phyloP scores from a whole-genome alignment of 2,888 invertebrate species.

The Orthosia cruda region DNA sequence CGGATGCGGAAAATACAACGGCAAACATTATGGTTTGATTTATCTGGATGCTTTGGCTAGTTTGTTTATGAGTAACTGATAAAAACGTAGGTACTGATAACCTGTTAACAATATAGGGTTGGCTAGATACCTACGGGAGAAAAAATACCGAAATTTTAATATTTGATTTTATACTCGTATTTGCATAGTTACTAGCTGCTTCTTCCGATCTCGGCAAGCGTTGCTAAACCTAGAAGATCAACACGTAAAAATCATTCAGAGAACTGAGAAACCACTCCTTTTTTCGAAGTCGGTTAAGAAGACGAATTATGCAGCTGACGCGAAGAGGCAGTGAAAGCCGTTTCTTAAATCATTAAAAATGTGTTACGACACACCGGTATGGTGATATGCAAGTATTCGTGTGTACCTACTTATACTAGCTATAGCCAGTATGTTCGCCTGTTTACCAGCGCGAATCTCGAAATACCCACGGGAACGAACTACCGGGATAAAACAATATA shows the following conservation, averaged over 20 bases:
- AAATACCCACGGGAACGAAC: background rate
- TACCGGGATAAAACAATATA: no score
- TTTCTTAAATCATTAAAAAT: background rate
- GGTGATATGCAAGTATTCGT: background rate
- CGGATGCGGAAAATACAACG: conserved; percentile 4
- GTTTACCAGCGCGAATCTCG: no score
- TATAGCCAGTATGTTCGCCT: no score
- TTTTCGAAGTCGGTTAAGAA: no score
- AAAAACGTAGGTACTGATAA: background rate
- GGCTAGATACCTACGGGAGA: background rate
- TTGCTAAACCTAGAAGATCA: no score
- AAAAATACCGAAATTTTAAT: no score
- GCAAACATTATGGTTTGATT: background rate
- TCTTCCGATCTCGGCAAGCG: no score
- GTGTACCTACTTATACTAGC: background rate
- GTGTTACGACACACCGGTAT: background rate
- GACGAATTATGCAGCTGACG: background rate
- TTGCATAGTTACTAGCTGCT: no score
- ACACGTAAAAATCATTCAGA: no score
- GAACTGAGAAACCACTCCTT: no score
- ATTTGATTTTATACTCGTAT: no score
- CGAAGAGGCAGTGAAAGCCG: conserved; percentile 13
- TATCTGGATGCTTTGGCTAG: background rate
- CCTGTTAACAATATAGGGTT: no score
- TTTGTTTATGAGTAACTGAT: background rate